Evolutionary conservation across 2,797 vertebrate genomes (phyloP), one percentile per base, ranked within the genome.

Genomic region (Diceros bicornis): DNA sequence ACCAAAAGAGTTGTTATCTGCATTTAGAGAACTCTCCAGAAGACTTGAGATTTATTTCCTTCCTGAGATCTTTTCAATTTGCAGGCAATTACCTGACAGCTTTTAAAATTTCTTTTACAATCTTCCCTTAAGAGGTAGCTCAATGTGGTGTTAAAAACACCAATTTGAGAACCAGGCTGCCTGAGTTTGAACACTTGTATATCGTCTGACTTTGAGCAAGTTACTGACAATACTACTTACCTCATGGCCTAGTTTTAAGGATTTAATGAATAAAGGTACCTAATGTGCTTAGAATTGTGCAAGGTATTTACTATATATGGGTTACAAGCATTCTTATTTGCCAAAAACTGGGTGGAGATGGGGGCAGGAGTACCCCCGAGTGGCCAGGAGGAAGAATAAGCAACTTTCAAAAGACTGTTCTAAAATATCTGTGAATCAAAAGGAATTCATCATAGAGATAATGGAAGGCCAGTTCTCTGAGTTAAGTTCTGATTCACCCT

Each of bases 41-140:
- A 96, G 68, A 62, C 12, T 27, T 71, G 71, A 94, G 44, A 18
- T 41, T n/a, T 25, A 41, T 29, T 89, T 93, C 64, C 75, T 91
- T 61, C 32, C 57, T n/a, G 59, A 64, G 79, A 61, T 72, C 32
- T 34, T 68, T 52, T 94, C 50, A 59, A 3, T 89, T 87, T 89
- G 44, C 75, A 83, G 84, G 27, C 59, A 72, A 57, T 82, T 68
- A 89, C 21, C 47, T 74, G n/a, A n/a, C 17, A 37, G 50, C 61
- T 64, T 81, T 47, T 27, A n/a, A 77, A 18, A 21, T 81, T 75
- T 29, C 41, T 64, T 81, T 77, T 66, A 59, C 9, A 57, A 4
- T 72, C 47, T 82, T 87, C 34, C 41, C 29, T 75, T 61, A 32
- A 72, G 47, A 57, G 59, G 20, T 20, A 79, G 50, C 47, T 86